Percentiles rank a stretch among this genome's conserved stretches.
Evolutionary conservation across 2,113 vertebrate genomes (phyloP).

Genomic region (Mola mola): DNA sequence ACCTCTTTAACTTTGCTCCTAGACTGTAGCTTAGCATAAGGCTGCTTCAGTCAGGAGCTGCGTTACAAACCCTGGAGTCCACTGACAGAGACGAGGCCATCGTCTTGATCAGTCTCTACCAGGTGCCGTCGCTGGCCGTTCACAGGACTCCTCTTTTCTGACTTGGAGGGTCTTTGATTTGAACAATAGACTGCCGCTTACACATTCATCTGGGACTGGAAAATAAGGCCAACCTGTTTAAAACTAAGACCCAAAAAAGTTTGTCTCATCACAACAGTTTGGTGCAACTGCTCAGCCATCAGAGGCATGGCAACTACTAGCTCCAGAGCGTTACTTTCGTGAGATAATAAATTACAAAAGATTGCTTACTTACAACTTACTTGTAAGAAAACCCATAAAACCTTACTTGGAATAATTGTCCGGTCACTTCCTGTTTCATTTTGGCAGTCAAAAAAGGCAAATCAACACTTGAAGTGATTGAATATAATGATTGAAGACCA

Average conservation of each 20-base stretch:
- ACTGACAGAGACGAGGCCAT: conserved; percentile 32
- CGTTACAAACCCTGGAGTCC: conserved; percentile 5
- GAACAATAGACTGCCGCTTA: background rate
- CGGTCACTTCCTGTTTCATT: conserved; percentile 27
- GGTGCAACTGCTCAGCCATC: conserved; percentile 44
- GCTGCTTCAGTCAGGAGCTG: conserved; percentile 10
- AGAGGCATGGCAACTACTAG: conserved; percentile 26
- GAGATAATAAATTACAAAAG: conserved; percentile 15
- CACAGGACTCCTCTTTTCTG: too few species aligned
- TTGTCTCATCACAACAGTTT: conserved; percentile 18
- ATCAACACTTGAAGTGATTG: conserved; percentile 21
- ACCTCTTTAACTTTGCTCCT: conserved; percentile 8
- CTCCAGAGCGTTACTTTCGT: conserved; percentile 21
- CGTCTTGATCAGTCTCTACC: conserved; percentile 3
- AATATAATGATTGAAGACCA: conserved; percentile 14
- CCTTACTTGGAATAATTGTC: conserved; percentile 16
- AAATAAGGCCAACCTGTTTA: conserved; percentile 39
- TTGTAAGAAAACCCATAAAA: conserved; percentile 3
- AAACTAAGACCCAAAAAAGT: conserved; percentile 18
- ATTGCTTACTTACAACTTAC: conserved; percentile 4
- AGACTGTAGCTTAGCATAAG: conserved; percentile 5
- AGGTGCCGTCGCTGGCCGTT: background rate
- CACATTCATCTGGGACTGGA: conserved; percentile 40
- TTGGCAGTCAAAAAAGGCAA: conserved; percentile 54
- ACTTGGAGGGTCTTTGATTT: too few species aligned